Base-by-base conservation (phyloP, 2,888 invertebrate species). In the Caenorhabditis sp. region DNA sequence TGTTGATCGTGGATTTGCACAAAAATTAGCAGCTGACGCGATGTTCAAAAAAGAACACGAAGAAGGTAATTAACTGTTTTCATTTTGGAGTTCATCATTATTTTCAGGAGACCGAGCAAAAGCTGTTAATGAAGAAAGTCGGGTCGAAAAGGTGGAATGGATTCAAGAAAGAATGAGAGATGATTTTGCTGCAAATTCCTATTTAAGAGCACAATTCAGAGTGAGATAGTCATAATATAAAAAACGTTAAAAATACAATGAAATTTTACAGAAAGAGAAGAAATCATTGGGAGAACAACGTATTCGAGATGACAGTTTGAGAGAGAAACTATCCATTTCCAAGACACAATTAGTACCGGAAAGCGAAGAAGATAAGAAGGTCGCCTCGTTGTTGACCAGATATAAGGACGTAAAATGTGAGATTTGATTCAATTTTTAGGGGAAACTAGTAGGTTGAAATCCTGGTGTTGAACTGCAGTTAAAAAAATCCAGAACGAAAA, bases 31-130 rank as follows among this genome's bases (percentile, higher is more conserved):
- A 83, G 94, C 94, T 83, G 97, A 99, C 92, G 93, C 97, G 7
- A 99, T 99, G 99, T 99, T 93, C 88, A 95, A 94, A 88, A 90
- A 99, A 79, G 97, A 99, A 88, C 97, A 99, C 89, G 93, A 93
- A 70, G 91, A 91, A 82, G 90, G 31, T 31, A 10, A 10, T n/a
- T n/a, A 10, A 31, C 31, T 31, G 31, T 31, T 31, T 31, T 31
- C 31, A 31, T 31, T 31, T 31, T 31, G 31, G 10, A 31, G 10
- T 31, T 31, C 10, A 31, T n/a, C n/a, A n/a, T n/a, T n/a, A n/a
- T n/a, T n/a, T 31, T 31, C 31, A 31, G 31, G 91, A 20, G 86
- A 86, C 67, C 79, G 81, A 60, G 65, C 68, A 56, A 85, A 84
- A 61, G 80, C 82, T 23, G 88, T 97, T 95, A 88, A 96, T 95